Evolutionary conservation across 2,797 vertebrate genomes (phyloP), one percentile per base, ranked within the genome.

Genomic region (Hafferia zeledoni): DNA sequence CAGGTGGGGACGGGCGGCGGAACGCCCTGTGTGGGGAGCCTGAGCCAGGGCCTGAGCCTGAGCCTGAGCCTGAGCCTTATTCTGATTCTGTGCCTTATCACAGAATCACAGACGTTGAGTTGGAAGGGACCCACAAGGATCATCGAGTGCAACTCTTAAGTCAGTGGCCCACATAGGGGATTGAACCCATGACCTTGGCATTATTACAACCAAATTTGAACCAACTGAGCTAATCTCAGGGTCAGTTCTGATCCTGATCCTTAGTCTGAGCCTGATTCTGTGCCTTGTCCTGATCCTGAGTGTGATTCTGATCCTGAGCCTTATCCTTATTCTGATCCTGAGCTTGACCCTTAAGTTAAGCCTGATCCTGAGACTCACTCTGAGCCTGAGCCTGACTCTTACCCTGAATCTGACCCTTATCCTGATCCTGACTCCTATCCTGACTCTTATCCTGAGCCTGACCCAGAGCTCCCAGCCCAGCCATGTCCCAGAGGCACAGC

Each of bases 1-100:
- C 98, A 99, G 99, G 99, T 99, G 98, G 3, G 31, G 17, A 27
- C 56, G 4, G 59, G 53, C 33, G 22, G 0, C 17, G 6, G 0
- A 37, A 6, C 41, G 17, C 15, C 17, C 41, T 41, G 39, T 41
- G 15, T 41, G 18, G 1, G 19, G 8, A 59, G 6, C 55, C 59
- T 61, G 27, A 41, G 37, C 28, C 59, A 12, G 28, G 19, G 50
- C 28, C 47, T 25, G 4, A 20, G 46, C 46, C 46, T 24, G 22
- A 24, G 13, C 47, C 23, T 25, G 46, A 47, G 4, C 46, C 23
- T 47, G 49, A 50, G 13, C 47, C 49, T 14, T 24, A 27, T 39
- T 39, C 14, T 7, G 5, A 23, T 20, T 20, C 44, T 46, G 47
- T 24, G 47, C 47, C 47, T 47, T 47, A 13, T 39, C 39, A 39